These are phyloP conservation scores for Heteractis magnifica DNA, from an alignment of 92 coral and sea anemone genomes.

Conservation along the genomic window DNA sequence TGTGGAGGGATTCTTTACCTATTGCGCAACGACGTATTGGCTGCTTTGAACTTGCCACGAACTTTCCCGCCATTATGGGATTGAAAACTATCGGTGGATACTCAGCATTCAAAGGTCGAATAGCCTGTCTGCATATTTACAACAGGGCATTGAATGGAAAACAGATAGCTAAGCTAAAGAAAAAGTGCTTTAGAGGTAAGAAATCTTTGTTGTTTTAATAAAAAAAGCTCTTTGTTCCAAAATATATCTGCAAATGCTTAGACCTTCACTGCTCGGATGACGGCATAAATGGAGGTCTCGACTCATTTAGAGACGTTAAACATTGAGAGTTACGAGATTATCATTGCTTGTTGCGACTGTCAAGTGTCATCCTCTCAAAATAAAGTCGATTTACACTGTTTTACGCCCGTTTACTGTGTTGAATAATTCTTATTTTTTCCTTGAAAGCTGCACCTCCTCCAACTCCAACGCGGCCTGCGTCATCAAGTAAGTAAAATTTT, in stretches of 20 bases:
- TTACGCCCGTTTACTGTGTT: no score
- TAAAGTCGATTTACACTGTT: no score
- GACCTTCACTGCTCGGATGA: background rate
- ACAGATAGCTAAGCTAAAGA: constrained; percentile 50
- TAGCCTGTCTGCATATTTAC: constrained; percentile 71
- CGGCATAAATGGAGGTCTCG: no score
- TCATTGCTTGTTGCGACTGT: no score
- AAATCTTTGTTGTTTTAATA: background rate
- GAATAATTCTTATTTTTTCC: background rate
- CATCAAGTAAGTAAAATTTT: background rate
- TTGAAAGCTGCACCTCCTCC: background rate
- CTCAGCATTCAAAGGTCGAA: constrained; percentile 64
- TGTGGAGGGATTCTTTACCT: constrained; percentile 65
- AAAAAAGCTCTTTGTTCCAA: no score
- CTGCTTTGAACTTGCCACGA: constrained; percentile 67
- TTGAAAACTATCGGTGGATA: constrained; percentile 43
- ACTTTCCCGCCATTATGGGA: constrained; percentile 69
- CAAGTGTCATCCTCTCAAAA: no score
- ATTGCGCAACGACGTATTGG: constrained; percentile 66
- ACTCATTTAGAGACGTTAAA: no score
- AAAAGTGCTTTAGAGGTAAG: constrained; percentile 72
- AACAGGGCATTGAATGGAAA: constrained; percentile 63
- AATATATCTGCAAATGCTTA: background rate
- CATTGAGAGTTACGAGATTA: no score
- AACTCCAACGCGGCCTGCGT: background rate